A percentile compares a stretch with the other conserved stretches of the same genome.
Conservation (phyloP, 2,797 vertebrate genomes). For the Agapornis canus region DNA sequence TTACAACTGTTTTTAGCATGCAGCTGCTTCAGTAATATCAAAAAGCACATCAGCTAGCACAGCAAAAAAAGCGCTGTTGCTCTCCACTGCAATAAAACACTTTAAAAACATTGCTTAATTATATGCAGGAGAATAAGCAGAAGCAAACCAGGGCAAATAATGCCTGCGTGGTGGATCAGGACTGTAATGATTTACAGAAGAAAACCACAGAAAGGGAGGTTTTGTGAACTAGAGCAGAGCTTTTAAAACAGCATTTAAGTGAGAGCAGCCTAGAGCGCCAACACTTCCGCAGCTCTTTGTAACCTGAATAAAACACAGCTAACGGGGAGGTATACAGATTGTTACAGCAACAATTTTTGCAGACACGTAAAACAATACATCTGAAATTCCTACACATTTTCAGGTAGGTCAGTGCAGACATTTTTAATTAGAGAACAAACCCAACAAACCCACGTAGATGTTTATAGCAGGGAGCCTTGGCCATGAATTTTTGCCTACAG, state of each 20-base stretch:
- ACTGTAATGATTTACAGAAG: not conserved
- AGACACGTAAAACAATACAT: not conserved
- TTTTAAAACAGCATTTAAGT: slow-evolving; percentile 25
- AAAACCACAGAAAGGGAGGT: not conserved
- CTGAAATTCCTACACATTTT: not conserved
- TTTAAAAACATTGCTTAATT: slow-evolving; percentile 42
- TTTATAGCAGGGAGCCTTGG: not conserved
- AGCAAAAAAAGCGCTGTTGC: slow-evolving; percentile 42
- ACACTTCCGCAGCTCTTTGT: not conserved
- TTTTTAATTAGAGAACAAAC: not conserved
- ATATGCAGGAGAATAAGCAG: not conserved
- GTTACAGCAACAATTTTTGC: not conserved
- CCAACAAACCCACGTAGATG: not conserved
- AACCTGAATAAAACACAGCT: not conserved
- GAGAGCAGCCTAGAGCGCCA: not conserved
- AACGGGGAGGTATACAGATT: not conserved
- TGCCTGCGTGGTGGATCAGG: not conserved
- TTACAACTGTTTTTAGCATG: slow-evolving; percentile 40
- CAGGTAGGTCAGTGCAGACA: not conserved
- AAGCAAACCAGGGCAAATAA: slow-evolving; percentile 42
- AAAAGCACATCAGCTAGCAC: slow-evolving; percentile 38
- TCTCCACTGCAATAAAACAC: slow-evolving; percentile 25
- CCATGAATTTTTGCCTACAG: not conserved
- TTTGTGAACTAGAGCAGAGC: not conserved
- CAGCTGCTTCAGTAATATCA: slow-evolving; percentile 44